Conservation (phyloP, 1,140 invertebrate genomes). For the Nephotettix cincticeps region DNA sequence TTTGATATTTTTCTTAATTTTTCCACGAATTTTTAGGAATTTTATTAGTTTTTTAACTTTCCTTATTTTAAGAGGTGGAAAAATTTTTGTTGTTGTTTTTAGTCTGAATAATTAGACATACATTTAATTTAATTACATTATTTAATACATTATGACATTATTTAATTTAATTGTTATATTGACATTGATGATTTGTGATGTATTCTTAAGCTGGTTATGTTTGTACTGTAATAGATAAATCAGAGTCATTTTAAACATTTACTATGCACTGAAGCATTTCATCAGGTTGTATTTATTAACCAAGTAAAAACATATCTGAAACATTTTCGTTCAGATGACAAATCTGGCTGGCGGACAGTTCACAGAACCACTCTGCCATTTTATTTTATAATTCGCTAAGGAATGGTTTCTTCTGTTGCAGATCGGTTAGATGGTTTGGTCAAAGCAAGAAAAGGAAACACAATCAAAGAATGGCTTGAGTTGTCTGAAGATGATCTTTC, state of each 20-base stretch:
- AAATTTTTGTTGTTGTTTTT: background rate
- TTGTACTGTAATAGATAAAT: background rate
- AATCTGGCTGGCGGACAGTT: no score
- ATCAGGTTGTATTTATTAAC: background rate
- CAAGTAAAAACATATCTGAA: no score
- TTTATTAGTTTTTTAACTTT: no score
- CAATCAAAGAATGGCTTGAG: slow-evolving; percentile 91
- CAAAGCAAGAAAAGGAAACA: slow-evolving; percentile 55
- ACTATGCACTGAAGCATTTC: background rate
- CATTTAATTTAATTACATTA: background rate
- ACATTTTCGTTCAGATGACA: no score
- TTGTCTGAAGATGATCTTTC: slow-evolving; percentile 65
- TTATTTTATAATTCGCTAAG: slow-evolving; percentile 19
- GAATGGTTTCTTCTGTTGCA: slow-evolving; percentile 52
- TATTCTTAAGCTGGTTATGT: no score
- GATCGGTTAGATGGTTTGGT: slow-evolving; percentile 83
- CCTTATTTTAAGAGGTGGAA: no score
- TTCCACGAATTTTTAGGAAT: no score
- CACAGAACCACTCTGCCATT: no score
- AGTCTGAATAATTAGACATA: background rate
- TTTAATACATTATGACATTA: background rate
- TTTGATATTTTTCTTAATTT: no score
- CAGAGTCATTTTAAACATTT: background rate
- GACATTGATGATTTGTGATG: no score
- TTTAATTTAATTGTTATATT: background rate